These are phyloP conservation scores for Macaca nemestrina DNA, from an alignment of 2,113 vertebrate species.

Conservation along the genomic window DNA sequence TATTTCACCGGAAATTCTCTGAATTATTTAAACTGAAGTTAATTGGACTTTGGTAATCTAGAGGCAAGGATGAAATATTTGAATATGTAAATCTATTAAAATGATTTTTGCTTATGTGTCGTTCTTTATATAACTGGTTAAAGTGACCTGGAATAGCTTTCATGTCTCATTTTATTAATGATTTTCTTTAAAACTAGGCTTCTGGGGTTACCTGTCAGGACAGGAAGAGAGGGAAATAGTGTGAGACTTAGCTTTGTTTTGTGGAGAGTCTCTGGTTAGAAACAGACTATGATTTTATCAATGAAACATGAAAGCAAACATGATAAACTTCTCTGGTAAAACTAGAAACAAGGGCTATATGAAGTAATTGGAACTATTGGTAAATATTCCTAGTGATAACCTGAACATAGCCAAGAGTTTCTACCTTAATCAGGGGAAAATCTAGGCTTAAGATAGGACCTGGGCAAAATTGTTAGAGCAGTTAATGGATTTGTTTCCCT, in stretches of 20 bases:
- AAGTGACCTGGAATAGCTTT: not conserved
- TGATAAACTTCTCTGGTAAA: not conserved
- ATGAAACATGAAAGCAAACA: no score
- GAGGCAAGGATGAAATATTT: not conserved
- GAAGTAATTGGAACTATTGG: not conserved
- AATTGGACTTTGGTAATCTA: not conserved
- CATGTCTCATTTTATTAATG: not conserved
- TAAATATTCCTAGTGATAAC: not conserved
- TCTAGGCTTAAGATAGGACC: not conserved
- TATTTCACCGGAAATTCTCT: not conserved
- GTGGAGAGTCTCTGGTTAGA: not conserved
- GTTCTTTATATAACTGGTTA: not conserved
- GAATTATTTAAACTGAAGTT: not conserved
- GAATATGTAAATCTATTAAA: not conserved
- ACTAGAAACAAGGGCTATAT: not conserved
- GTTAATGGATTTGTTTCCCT: not conserved
- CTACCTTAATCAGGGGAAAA: not conserved
- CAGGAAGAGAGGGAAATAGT: not conserved
- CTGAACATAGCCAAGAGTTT: not conserved
- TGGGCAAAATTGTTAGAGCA: not conserved
- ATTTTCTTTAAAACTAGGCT: not conserved
- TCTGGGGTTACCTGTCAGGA: not conserved
- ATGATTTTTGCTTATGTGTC: slow-evolving; percentile 8
- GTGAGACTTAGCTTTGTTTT: not conserved
- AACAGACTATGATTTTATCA: not conserved